Conservation (phyloP, 2,797 vertebrate species). For the Glossophaga mutica region DNA sequence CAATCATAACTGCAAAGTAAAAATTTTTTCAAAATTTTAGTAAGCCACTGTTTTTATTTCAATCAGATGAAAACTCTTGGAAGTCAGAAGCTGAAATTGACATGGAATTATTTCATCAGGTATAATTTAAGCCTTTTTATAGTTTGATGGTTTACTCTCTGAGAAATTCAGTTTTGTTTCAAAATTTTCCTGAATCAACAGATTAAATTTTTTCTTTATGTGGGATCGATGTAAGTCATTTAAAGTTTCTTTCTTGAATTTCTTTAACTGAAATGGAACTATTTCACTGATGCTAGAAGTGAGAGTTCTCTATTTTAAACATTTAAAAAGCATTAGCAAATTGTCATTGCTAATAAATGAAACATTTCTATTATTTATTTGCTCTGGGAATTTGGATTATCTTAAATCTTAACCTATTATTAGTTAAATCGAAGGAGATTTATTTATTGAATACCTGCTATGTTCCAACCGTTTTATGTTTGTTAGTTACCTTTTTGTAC, state of each 20-base stretch:
- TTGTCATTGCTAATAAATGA: conserved; percentile 30
- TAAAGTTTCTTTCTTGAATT: conserved; percentile 32
- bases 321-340: background rate
- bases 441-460: background rate
- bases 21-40: conserved; percentile 2
- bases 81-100: conserved; percentile 98
- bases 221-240: conserved; percentile 25
- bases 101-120: conserved; percentile 99
- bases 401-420: conserved; percentile 16
- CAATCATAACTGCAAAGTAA: conserved; percentile 19
- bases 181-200: background rate
- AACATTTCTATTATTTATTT: conserved; percentile 1
- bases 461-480: background rate
- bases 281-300: conserved; percentile 3
- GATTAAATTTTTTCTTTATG: conserved; percentile 18
- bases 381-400: conserved; percentile 11
- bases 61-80: conserved; percentile 96
- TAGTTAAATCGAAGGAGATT: conserved; percentile 1
- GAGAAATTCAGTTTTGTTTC: conserved; percentile 41
- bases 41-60: conserved; percentile 64
- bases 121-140: conserved; percentile 77
- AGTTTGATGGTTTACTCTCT: conserved; percentile 36
- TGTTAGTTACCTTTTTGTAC: background rate
- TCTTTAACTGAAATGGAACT: conserved; percentile 28
- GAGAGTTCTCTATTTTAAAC: conserved; percentile 10